Evolutionary conservation across 2,888 invertebrate genomes (phyloP), one percentile per base, ranked within the genome.

Genomic region (Eupelmus urozonus): DNA sequence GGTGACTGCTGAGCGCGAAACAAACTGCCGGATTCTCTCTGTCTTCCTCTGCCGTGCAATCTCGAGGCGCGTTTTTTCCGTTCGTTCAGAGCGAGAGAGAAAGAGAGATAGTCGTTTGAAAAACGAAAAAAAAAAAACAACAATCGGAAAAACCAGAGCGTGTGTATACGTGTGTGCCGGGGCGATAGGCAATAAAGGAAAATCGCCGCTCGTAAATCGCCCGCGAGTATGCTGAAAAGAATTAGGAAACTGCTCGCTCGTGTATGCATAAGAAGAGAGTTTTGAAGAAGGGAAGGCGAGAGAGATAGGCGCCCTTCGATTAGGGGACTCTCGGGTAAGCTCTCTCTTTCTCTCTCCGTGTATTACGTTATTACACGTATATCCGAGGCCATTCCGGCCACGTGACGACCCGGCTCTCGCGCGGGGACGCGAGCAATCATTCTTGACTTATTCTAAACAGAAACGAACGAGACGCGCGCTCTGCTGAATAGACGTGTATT

Each of bases 371-470:
- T 83, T 82, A 82, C 82, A 82, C 81, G 80, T 80, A 82, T 25
- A 25, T 66, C 66, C 76, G 16, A 81, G 81, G 87, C 86, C 85
- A 88, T 89, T 85, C 85, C 79, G 79, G 82, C 83, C 88, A 89
- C 85, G 86, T 88, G 88, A 85, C 86, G 89, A 18, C 51, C 55
- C 4, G n/a, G n/a, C n/a, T n/a, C n/a, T n/a, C n/a, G n/a, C 25
- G 13, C 25, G 25, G 69, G 71, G 66, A 62, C 79, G 67, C 62
- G 79, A 60, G 66, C 88, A 87, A 89, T 88, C 87, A 86, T 89
- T 89, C 85, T 86, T 87, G 85, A 87, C 84, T 88, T 88, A 88
- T 88, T 88, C 87, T 85, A 85, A 86, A 20, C 60, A 53, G 69
- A 16, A 40, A 67, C 81, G 73, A 80, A 80, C 76, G 80, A 80